Base-by-base conservation (phyloP, 2,888 invertebrate genomes). In the Exocentrus adspersus region DNA sequence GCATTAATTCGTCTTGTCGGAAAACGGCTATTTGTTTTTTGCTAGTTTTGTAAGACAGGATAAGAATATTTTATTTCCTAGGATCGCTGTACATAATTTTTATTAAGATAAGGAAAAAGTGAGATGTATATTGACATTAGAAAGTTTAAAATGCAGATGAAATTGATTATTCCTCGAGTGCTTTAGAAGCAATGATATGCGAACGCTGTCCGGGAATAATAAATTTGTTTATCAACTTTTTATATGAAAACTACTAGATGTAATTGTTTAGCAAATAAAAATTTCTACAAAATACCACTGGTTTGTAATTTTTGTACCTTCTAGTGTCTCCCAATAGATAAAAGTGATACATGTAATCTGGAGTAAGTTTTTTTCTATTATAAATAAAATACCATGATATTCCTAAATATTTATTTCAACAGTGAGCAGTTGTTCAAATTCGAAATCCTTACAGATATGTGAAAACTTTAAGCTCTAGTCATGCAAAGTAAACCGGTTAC, bases 351-450 rank as follows among this genome's bases (percentile, higher is more conserved):
- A n/a, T n/a, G n/a, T n/a, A n/a, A n/a, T n/a, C n/a, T n/a, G n/a
- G n/a, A n/a, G n/a, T n/a, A n/a, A n/a, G n/a, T n/a, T 57, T 54
- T 54, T 10, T 43, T 54, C 41, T 37, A 1, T 16, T 17, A 37
- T 41, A 53, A 42, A 53, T 53, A 53, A 53, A 53, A 53, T 37
- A 37, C 45, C 9, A 32, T 9, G 7, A 46, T 43, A 52, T 30
- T 53, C n/a, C 48, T 52, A 53, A 60, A 53, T 53, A n/a, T 67
- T 69, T 69, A 69, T 67, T 69, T 54, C 60, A 63, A 67, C 65
- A 60, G 63, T 69, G 69, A 69, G 69, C 69, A 69, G 59, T 61
- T 51, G 41, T 65, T 58, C 64, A 59, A 65, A 64, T 7, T 62
- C 62, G 59, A 60, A 28, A 48, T 48, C 16, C 12, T 48, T 60